phyloP scores from a whole-genome alignment of 2,888 invertebrate species.

The Gastracanthus pulcherrimus region DNA sequence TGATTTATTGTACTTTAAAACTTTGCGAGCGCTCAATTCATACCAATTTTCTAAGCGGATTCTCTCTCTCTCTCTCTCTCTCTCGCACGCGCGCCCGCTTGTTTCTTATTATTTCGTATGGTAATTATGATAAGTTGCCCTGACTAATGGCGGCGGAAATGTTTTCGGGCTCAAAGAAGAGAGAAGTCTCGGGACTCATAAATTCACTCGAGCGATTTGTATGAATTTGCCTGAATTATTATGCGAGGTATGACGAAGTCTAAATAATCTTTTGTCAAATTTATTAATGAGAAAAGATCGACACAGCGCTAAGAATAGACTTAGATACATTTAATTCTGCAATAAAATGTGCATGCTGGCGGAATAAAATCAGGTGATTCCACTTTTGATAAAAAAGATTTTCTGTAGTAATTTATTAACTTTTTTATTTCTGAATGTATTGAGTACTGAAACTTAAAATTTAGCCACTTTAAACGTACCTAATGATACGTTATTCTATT shows the following conservation, averaged over 20 bases:
- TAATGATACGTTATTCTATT: no score
- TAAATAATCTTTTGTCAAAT: not conserved
- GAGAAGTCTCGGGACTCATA: not conserved
- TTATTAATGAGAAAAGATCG: not conserved
- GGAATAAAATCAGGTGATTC: no score
- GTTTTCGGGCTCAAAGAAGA: slow-evolving; percentile 7
- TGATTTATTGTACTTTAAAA: slow-evolving; percentile 66
- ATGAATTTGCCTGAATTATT: slow-evolving; percentile 17
- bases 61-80: not conserved
- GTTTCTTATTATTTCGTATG: slow-evolving; percentile 56
- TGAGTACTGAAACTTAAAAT: no score
- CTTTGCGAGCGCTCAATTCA: slow-evolving; percentile 61
- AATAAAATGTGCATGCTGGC: no score
- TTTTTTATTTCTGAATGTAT: no score
- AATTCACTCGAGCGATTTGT: slow-evolving; percentile 33
- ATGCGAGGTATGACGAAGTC: not conserved
- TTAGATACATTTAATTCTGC: no score
- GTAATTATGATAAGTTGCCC: slow-evolving; percentile 52
- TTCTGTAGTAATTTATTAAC: no score
- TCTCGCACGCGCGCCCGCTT: slow-evolving; percentile 9
- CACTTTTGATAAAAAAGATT: no score
- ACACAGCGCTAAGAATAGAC: no score
- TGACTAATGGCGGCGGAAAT: slow-evolving; percentile 43
- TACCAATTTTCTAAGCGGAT: slow-evolving; percentile 51
- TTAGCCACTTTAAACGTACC: no score